Conservation (phyloP, 2,888 invertebrate genomes). For the Dexiosoma caninum region DNA sequence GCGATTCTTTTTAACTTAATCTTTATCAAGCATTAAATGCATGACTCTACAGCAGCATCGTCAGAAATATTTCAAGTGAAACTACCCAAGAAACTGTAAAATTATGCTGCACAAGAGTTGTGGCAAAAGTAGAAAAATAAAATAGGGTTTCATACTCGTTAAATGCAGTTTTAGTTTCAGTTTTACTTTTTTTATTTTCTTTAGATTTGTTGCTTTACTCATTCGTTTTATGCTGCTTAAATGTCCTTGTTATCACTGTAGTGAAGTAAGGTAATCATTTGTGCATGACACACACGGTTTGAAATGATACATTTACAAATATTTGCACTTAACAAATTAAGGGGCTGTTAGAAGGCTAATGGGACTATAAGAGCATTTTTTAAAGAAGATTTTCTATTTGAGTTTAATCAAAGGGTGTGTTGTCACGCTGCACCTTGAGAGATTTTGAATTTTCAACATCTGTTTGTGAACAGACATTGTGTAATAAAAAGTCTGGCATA, state of each 20-base stretch:
- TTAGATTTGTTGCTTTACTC: background rate
- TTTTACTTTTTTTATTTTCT: no score
- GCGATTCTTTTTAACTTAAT: conserved; percentile 1
- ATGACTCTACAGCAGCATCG: background rate
- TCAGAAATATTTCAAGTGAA: conserved; percentile 28
- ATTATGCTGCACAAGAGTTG: conserved; percentile 5
- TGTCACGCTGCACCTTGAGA: no score
- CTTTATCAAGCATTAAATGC: conserved; percentile 29
- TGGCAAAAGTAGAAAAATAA: background rate
- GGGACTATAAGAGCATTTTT: no score
- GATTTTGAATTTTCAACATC: no score
- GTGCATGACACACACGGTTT: conserved; percentile 35
- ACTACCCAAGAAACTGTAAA: conserved; percentile 40
- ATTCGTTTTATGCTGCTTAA: conserved; percentile 1
- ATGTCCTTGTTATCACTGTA: background rate
- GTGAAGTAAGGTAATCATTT: conserved; percentile 34
- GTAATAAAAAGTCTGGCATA: no score
- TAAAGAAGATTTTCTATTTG: background rate
- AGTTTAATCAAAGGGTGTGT: background rate
- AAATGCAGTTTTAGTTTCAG: background rate
- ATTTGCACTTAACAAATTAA: background rate
- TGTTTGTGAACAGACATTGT: no score
- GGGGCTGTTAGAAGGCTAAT: no score
- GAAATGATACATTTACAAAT: conserved; percentile 7
- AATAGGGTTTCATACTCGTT: background rate